A percentile compares a stretch with the other conserved stretches of the same genome.
These are phyloP conservation scores for Antedon bifida DNA, from an alignment of 35 echinoderm and acorn worm genomes.

Conservation along the genomic window DNA sequence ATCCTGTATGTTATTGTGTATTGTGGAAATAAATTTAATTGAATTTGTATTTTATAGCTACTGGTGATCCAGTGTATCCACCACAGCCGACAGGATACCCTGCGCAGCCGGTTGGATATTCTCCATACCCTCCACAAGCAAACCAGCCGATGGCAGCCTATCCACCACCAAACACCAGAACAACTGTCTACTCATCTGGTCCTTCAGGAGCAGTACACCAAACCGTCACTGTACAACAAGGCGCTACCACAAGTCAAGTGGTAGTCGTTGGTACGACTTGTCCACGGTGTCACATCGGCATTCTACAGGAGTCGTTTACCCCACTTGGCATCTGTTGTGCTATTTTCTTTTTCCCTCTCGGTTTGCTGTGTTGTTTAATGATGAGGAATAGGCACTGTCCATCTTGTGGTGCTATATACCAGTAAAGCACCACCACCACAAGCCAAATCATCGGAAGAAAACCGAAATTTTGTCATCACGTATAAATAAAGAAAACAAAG, in stretches of 20 bases:
- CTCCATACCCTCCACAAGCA: background rate
- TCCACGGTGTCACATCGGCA: background rate
- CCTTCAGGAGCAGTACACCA: background rate
- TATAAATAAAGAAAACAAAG: too few species aligned
- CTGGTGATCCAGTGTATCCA: conserved; percentile 18
- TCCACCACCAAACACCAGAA: background rate
- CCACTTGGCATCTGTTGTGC: background rate
- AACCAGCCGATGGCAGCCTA: background rate
- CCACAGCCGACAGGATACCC: background rate
- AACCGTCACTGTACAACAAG: background rate
- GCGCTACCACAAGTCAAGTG: background rate
- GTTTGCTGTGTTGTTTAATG: background rate
- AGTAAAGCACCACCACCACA: too few species aligned
- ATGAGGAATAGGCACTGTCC: background rate
- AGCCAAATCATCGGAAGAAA: too few species aligned
- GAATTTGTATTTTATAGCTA: background rate
- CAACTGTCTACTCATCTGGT: background rate
- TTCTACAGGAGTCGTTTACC: background rate
- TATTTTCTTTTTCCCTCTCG: background rate
- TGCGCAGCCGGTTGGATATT: background rate
- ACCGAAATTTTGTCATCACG: too few species aligned
- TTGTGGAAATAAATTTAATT: background rate
- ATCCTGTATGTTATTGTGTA: too few species aligned
- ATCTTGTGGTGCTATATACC: background rate
- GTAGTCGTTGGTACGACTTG: background rate